phyloP scores from a whole-genome alignment of 2,797 vertebrate species.

The Tolypeutes matacus region DNA sequence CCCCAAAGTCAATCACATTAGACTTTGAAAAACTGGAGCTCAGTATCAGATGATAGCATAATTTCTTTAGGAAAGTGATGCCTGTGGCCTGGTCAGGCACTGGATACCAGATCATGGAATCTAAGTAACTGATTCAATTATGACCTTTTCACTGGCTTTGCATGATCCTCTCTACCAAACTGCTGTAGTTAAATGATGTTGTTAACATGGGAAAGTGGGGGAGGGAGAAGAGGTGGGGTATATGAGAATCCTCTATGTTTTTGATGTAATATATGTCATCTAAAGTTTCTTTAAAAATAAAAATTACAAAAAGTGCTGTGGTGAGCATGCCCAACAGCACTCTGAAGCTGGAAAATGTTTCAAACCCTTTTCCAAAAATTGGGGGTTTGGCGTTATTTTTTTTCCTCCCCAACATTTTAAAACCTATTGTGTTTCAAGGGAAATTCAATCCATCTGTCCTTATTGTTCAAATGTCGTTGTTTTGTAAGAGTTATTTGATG shows the following conservation, averaged over 20 bases:
- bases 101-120: neutral
- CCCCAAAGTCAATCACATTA: neutral
- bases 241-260: too few relatives aligned
- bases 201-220: too few relatives aligned
- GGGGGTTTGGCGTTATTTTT: slow-evolving; percentile 63
- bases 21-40: slow-evolving; percentile 1
- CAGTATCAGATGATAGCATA: neutral
- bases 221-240: too few relatives aligned
- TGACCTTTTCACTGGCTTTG: neutral
- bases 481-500: slow-evolving; percentile 84
- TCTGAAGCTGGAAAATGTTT: slow-evolving; percentile 58
- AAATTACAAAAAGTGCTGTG: neutral
- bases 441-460: slow-evolving; percentile 84
- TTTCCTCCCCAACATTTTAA: slow-evolving; percentile 67
- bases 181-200: neutral
- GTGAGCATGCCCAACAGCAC: neutral
- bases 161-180: neutral
- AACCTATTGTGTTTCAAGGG: slow-evolving; percentile 81
- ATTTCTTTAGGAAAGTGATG: slow-evolving; percentile 2
- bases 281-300: too few relatives aligned
- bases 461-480: slow-evolving; percentile 81
- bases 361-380: slow-evolving; percentile 68
- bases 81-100: neutral
- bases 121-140: neutral
- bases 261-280: too few relatives aligned